Conservation (phyloP, 2,888 invertebrate genomes). For the Trypoxylon attenuatum region DNA sequence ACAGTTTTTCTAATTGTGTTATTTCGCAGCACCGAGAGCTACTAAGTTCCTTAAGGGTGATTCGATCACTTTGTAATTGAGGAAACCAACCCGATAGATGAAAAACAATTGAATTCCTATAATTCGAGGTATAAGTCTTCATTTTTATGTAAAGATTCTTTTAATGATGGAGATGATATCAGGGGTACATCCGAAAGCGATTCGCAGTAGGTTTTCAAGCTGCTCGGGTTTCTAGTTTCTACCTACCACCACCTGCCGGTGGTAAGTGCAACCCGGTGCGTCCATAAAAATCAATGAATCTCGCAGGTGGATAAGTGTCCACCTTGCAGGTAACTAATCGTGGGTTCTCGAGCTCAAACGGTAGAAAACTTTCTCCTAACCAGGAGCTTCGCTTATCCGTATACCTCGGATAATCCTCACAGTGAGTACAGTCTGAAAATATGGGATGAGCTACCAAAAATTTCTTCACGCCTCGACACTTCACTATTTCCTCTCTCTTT, state of each 20-base stretch:
- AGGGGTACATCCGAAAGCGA: not conserved
- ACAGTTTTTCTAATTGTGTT: no score
- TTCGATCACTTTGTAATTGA: no score
- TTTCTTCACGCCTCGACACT: slow-evolving; percentile 60
- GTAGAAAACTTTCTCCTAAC: slow-evolving; percentile 9
- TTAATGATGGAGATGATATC: slow-evolving; percentile 14
- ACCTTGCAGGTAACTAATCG: slow-evolving; percentile 52
- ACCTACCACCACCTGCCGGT: slow-evolving; percentile 64
- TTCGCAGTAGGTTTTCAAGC: slow-evolving; percentile 8
- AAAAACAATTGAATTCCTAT: no score
- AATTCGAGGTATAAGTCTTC: no score
- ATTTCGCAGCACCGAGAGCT: no score
- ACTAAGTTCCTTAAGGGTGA: no score
- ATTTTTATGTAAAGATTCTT: no score
- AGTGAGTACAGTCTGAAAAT: slow-evolving; percentile 54
- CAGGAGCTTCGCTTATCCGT: slow-evolving; percentile 21
- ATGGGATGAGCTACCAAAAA: slow-evolving; percentile 55
- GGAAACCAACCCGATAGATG: no score
- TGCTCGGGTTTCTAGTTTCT: slow-evolving; percentile 9
- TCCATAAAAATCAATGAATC: slow-evolving; percentile 64
- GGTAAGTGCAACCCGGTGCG: slow-evolving; percentile 49
- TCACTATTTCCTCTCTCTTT: not conserved
- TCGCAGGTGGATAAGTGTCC: slow-evolving; percentile 64
- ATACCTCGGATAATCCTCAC: slow-evolving; percentile 49
- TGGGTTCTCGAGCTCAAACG: slow-evolving; percentile 25